phyloP scores from a whole-genome alignment of 2,797 vertebrate genomes.

The Sandelia bainsii region DNA sequence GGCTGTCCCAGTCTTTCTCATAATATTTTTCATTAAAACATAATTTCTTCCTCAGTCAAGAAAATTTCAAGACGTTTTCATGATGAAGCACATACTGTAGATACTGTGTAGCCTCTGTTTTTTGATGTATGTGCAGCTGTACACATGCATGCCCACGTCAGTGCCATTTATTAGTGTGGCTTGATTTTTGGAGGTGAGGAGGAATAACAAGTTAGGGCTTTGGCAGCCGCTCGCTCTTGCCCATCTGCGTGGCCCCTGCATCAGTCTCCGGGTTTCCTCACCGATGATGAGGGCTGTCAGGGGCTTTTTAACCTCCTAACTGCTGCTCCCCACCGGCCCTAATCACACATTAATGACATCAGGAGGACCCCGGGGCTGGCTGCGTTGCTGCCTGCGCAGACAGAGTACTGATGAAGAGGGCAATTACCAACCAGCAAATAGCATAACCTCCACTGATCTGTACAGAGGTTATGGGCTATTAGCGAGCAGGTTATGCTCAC shows the following conservation, averaged over 20 bases:
- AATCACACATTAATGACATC: slow-evolving; percentile 99
- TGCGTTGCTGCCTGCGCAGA: slow-evolving; percentile 92
- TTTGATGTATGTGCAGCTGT: slow-evolving; percentile 15
- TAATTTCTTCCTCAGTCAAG: slow-evolving; percentile 15
- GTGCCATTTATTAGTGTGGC: slow-evolving; percentile 67
- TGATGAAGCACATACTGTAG: neutral
- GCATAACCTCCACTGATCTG: slow-evolving; percentile 79
- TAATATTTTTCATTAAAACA: slow-evolving; percentile 9
- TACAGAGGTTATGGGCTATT: slow-evolving; percentile 78
- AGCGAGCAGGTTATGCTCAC: slow-evolving; percentile 73
- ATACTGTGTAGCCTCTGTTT: slow-evolving; percentile 8
- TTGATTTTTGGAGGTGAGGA: slow-evolving; percentile 92
- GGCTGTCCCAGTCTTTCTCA: slow-evolving; percentile 5
- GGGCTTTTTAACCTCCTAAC: slow-evolving; percentile 99
- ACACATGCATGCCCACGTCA: slow-evolving; percentile 47
- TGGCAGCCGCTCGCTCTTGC: slow-evolving; percentile 91
- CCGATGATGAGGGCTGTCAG: slow-evolving; percentile 99
- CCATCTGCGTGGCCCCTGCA: slow-evolving; percentile 95
- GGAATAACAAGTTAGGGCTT: slow-evolving; percentile 96
- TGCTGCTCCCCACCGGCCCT: slow-evolving; percentile 99
- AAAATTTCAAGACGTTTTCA: neutral
- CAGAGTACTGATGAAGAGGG: slow-evolving; percentile 96
- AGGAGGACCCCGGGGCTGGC: slow-evolving; percentile 96
- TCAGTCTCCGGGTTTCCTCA: slow-evolving; percentile 98
- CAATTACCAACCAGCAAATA: slow-evolving; percentile 81